Evolutionary conservation across 1,140 invertebrate species (phyloP).

Genomic region (Drosophila paulistorum): DNA sequence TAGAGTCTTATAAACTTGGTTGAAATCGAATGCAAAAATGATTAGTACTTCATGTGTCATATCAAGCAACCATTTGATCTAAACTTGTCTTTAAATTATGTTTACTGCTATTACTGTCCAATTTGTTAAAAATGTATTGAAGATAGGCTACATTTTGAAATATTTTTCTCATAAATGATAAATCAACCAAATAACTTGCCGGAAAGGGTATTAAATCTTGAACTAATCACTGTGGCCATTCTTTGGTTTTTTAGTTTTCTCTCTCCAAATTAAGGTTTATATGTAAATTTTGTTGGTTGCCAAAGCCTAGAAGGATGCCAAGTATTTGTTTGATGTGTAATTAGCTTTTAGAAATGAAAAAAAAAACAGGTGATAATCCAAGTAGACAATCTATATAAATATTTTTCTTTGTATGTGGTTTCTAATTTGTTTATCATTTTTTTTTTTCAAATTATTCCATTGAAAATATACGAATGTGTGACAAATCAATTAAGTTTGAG

Average conservation of each 20-base stretch:
- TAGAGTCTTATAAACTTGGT: too few species aligned
- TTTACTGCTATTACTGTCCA: too few species aligned
- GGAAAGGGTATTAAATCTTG: slow-evolving; percentile 6
- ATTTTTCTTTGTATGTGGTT: neutral
- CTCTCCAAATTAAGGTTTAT: slow-evolving; percentile 32
- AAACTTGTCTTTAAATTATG: too few species aligned
- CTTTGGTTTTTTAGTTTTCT: neutral
- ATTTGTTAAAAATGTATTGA: too few species aligned
- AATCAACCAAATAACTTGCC: too few species aligned
- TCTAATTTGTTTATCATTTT: neutral
- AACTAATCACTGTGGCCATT: neutral
- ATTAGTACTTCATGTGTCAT: too few species aligned
- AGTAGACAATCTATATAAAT: neutral
- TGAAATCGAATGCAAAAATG: too few species aligned
- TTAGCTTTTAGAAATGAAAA: slow-evolving; percentile 13
- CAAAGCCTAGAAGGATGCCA: slow-evolving; percentile 45
- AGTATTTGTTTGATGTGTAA: slow-evolving; percentile 39
- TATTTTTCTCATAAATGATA: too few species aligned
- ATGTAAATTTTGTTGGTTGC: slow-evolving; percentile 67
- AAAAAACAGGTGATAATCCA: slow-evolving; percentile 30
- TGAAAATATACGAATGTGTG: slow-evolving; percentile 47
- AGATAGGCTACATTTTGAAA: too few species aligned
- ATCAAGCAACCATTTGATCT: too few species aligned
- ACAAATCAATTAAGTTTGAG: slow-evolving; percentile 29
- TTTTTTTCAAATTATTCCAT: neutral